Evolutionary conservation across 2,113 vertebrate species (phyloP).

Genomic region (Pomatorhinus ruficollis): DNA sequence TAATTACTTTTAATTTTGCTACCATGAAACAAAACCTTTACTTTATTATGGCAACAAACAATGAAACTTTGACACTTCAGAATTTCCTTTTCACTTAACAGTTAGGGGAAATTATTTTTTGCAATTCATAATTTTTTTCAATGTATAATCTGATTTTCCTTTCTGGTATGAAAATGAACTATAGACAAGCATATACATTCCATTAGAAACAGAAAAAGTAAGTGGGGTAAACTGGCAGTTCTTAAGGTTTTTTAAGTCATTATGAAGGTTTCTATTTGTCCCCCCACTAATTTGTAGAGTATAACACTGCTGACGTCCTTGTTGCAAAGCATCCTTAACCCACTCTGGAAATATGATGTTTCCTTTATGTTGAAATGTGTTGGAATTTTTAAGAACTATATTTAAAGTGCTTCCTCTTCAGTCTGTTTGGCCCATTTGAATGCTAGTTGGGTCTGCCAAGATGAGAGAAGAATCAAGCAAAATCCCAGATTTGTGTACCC

Average conservation of each 20-base stretch:
- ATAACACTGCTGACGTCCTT: accelerated
- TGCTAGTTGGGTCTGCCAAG: background rate
- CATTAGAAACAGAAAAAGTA: background rate
- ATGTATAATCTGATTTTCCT: background rate
- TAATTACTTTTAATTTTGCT: background rate
- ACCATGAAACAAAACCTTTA: background rate
- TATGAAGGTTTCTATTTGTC: background rate
- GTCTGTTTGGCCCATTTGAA: constrained; percentile 16
- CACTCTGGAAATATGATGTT: background rate
- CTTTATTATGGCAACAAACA: background rate
- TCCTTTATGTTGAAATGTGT: background rate
- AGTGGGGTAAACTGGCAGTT: background rate
- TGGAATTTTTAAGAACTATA: constrained; percentile 68
- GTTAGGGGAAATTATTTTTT: background rate
- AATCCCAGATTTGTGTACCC: background rate
- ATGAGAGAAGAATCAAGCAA: background rate
- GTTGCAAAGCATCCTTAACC: background rate
- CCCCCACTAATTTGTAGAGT: background rate
- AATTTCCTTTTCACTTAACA: background rate
- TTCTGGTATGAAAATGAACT: background rate
- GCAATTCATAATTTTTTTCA: background rate
- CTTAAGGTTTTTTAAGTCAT: background rate
- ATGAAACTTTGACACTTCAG: background rate
- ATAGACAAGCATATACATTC: background rate
- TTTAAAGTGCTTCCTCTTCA: constrained; percentile 66